phyloP scores from a whole-genome alignment of 2,113 vertebrate species.

The Acanthochromis polyacanthus region DNA sequence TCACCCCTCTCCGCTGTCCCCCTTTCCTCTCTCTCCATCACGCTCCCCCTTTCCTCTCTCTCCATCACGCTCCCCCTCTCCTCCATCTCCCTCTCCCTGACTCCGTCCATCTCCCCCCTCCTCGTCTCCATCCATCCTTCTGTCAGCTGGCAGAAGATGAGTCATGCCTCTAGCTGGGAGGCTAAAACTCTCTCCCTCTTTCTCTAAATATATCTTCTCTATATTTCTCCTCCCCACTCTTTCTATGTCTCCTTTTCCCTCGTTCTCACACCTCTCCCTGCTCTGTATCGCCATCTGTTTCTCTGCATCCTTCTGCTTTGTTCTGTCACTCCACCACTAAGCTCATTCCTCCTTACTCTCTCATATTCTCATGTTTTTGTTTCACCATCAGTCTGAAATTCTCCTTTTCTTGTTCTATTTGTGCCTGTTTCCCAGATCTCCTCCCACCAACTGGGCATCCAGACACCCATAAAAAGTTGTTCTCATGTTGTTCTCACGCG shows the following conservation, averaged over 20 bases:
- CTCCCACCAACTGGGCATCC: background rate
- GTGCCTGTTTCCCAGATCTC: background rate
- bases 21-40: no score
- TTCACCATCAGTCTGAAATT: slow-evolving; percentile 60
- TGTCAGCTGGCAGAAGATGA: slow-evolving; percentile 84
- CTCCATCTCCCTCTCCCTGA: slow-evolving; percentile 9
- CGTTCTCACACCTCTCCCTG: slow-evolving; percentile 51
- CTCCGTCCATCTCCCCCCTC: slow-evolving; percentile 66
- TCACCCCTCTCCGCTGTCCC: slow-evolving; percentile 12
- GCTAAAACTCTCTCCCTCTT: slow-evolving; percentile 69
- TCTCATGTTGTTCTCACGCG: slow-evolving; percentile 14
- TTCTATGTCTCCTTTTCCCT: slow-evolving; percentile 59
- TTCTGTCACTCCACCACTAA: slow-evolving; percentile 49
- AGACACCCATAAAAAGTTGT: slow-evolving; percentile 27
- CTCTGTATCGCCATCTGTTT: slow-evolving; percentile 69
- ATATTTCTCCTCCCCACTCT: slow-evolving; percentile 62
- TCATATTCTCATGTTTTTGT: slow-evolving; percentile 6
- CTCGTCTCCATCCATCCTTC: slow-evolving; percentile 74
- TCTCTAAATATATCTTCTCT: slow-evolving; percentile 78
- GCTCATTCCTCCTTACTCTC: slow-evolving; percentile 27
- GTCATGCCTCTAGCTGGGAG: slow-evolving; percentile 83
- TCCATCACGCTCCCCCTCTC: slow-evolving; percentile 37
- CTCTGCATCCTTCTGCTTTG: slow-evolving; percentile 62
- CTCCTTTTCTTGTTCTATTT: slow-evolving; percentile 25
- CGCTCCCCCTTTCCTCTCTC: slow-evolving; percentile 2